These are phyloP conservation scores for Cyclina sinensis DNA, from an alignment of 1,140 invertebrate genomes.

Conservation along the genomic window DNA sequence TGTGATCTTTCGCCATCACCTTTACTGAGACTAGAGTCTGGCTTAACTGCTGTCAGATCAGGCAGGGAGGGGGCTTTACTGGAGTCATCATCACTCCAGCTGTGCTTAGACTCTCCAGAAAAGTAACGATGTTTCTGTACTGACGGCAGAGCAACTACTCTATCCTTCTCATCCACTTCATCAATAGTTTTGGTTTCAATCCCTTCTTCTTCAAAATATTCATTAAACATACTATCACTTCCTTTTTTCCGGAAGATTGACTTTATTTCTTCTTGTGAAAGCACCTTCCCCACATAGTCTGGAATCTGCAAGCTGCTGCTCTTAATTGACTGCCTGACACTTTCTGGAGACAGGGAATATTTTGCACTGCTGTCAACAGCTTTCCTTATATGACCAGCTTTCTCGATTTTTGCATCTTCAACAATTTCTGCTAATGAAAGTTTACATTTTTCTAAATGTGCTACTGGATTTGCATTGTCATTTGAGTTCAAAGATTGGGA, in stretches of 20 bases:
- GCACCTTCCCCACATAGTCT: conserved; percentile 25
- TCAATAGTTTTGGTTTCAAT: conserved; percentile 79
- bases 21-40: conserved; percentile 35
- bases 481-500: not conserved
- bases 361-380: conserved; percentile 51
- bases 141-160: conserved; percentile 59
- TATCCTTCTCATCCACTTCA: conserved; percentile 75
- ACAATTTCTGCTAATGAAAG: conserved; percentile 70
- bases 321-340: conserved; percentile 46
- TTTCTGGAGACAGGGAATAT: not conserved
- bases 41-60: conserved; percentile 38
- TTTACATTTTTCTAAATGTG: conserved; percentile 63
- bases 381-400: conserved; percentile 66
- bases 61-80: conserved; percentile 30
- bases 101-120: not conserved
- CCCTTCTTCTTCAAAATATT: conserved; percentile 80
- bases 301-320: conserved; percentile 31
- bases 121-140: conserved; percentile 10
- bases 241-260: conserved; percentile 74
- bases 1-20: not conserved
- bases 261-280: conserved; percentile 69
- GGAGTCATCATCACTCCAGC: conserved; percentile 3
- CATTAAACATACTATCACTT: conserved; percentile 83
- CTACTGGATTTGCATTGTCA: not conserved
- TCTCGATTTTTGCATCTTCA: conserved; percentile 73